Evolutionary conservation across 2,797 vertebrate species (phyloP), one percentile per base, ranked within the genome.

Genomic region (Dicrostonyx torquatus): DNA sequence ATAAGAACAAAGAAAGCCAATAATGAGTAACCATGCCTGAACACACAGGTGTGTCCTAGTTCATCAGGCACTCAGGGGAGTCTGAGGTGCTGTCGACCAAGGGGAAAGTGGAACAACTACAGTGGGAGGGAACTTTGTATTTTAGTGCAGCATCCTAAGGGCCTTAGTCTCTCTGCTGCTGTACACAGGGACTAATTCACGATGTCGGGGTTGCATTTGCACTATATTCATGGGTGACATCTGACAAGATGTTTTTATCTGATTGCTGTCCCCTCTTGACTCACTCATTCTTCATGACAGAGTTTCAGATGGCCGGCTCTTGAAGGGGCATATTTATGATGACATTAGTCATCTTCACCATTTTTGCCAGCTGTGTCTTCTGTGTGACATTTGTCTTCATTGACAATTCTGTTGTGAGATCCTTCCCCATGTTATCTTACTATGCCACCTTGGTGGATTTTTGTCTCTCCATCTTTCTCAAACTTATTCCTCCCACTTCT

Each of bases 211-310:
- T 78, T 76, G 72, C 13, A n/a, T 87, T 34, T 89, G 22, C 73
- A 88, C 43, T 60, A 70, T 11, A 26, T 12, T n/a, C 4, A 34
- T 26, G 48, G 18, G 15, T 58, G 18, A 34, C 76, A 40, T 84
- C 96, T 80, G 93, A 89, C 89, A 87, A 68, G 8, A 55, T 62
- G 26, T 26, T 91, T 93, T 83, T 62, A 64, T 94, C 60, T 79
- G 14, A 2, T n/a, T 95, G 40, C 10, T 1, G 70, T 20, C 18
- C 64, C 72, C 83, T 94, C 18, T 94, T n/a, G 73, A 40, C 1
- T 7, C 48, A 40, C 1, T 7, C 55, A 89, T 80, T n/a, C 14
- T 91, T 70, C 53, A 62, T 43, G 18, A 48, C 9, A 83, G 37
- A 55, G 12, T 95, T 94, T 93, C 18, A 78, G 68, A 50, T 64